Base-by-base conservation (phyloP, 1,140 invertebrate genomes). In the Aphaenogaster ashmeadi region DNA sequence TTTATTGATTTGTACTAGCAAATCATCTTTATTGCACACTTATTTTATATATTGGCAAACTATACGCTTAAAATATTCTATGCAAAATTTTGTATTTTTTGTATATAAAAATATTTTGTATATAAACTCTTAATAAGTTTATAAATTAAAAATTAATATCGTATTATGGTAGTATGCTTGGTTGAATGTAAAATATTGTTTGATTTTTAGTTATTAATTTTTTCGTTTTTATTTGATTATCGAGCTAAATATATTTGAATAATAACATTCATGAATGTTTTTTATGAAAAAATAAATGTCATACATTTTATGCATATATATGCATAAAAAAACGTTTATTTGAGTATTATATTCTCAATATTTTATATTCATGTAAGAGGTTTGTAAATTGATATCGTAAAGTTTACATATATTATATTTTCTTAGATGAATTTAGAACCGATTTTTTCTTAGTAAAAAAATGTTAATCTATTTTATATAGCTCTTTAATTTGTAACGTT, bases 311-410 rank as follows among this genome's bases (percentile, higher is more conserved):
- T 38, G 62, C 36, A 38, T 66, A 66, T 67, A 67, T 36, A 62
- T 15, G 60, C 9, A 67, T 21, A 5, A 44, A 21, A 15, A 67
- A 67, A 21, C 38, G n/a, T 21, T 67, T 67, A 67, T 27, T 27
- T 67, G n/a, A 44, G 44, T 62, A 62, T 62, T 62, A 62, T 62
- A 15, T 36, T 62, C 8, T 41, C 3, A 21, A 44, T 33, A 33
- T 47, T 44, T 44, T 44, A 74, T 41, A 47, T 58, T 36, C 72
- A 83, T 47, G 44, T 44, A 36, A 72, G 15, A 56, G 33, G 1
- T 72, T 27, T 83, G 18, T 58, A 83, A 83, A 44, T 83, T 74
- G 27, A 18, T 60, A 27, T 58, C 47, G 15, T 21, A 83, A 72
- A 44, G 47, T 67, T 80, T 80, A 79, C 41, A 52, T 18, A 27